phyloP scores from a whole-genome alignment of 2,888 invertebrate species.

The Nowickia ferox region DNA sequence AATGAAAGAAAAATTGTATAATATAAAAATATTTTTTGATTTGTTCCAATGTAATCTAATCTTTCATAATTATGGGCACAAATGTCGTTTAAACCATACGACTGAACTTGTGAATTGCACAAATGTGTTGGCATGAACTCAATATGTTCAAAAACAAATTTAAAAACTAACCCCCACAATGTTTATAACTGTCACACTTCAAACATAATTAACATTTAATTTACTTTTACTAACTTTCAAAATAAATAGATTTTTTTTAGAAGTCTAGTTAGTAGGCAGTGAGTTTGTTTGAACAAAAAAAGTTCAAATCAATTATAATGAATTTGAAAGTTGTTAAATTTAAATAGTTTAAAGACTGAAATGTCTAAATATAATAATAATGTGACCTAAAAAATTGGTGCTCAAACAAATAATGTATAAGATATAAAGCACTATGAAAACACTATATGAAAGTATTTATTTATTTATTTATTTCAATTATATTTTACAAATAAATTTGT shows the following conservation, averaged over 20 bases:
- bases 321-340: constrained; percentile 33
- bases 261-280: constrained; percentile 20
- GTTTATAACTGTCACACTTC: neutral
- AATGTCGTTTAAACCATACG: too few species aligned
- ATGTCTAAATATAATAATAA: constrained; percentile 5
- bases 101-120: too few species aligned
- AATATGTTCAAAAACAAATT: too few species aligned
- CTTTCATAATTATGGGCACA: too few species aligned
- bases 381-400: constrained; percentile 11
- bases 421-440: too few species aligned
- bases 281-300: neutral
- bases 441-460: too few species aligned
- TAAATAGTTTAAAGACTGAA: neutral
- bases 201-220: constrained; percentile 10
- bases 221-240: constrained; percentile 24
- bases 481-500: too few species aligned
- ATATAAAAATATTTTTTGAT: too few species aligned
- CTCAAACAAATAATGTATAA: neutral
- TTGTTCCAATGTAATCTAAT: too few species aligned
- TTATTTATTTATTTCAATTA: too few species aligned
- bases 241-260: constrained; percentile 22
- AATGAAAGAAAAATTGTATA: too few species aligned
- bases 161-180: constrained; percentile 11
- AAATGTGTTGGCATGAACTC: too few species aligned
- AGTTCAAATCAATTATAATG: neutral